phyloP scores from a whole-genome alignment of 1,140 invertebrate species.

The Zeugodacus cucurbitae region DNA sequence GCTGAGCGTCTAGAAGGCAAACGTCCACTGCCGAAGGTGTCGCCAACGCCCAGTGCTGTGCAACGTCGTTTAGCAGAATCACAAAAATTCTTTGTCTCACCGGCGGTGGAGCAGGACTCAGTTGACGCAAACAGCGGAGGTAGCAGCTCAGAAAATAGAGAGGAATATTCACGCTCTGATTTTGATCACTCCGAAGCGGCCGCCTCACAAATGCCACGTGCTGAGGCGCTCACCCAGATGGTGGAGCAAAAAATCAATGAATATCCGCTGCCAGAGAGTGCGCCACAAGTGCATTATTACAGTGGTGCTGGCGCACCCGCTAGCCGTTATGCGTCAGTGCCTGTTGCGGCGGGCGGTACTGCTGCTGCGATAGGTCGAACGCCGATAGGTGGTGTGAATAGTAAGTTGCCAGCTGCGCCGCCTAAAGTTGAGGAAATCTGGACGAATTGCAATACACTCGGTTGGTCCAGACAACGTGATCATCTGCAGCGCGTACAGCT shows the following conservation, averaged over 20 bases:
- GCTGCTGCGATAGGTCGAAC: not conserved
- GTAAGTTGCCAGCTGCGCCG: not conserved
- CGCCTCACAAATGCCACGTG: constrained; percentile 57
- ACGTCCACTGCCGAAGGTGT: not conserved
- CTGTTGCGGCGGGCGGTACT: not conserved
- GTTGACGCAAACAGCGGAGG: not conserved
- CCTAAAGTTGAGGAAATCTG: constrained; percentile 54
- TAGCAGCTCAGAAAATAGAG: not conserved
- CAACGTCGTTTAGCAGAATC: constrained; percentile 54
- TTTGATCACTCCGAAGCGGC: constrained; percentile 44
- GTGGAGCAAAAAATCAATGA: constrained; percentile 41
- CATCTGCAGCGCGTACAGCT: constrained; percentile 82
- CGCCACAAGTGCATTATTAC: constrained; percentile 60
- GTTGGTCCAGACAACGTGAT: constrained; percentile 85
- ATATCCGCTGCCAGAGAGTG: constrained; percentile 58
- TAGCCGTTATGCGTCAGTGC: not conserved
- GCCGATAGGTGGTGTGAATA: not conserved
- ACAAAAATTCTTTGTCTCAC: constrained; percentile 61
- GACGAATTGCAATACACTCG: constrained; percentile 81
- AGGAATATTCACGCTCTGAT: constrained; percentile 30
- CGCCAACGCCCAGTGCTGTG: not conserved
- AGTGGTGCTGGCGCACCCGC: not conserved
- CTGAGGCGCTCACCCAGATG: constrained; percentile 56
- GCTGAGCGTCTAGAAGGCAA: constrained; percentile 55
- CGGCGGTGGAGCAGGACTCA: constrained; percentile 44